Base-by-base conservation (phyloP, 2,888 invertebrate genomes). In the Branchipolynoe longqiensis region DNA sequence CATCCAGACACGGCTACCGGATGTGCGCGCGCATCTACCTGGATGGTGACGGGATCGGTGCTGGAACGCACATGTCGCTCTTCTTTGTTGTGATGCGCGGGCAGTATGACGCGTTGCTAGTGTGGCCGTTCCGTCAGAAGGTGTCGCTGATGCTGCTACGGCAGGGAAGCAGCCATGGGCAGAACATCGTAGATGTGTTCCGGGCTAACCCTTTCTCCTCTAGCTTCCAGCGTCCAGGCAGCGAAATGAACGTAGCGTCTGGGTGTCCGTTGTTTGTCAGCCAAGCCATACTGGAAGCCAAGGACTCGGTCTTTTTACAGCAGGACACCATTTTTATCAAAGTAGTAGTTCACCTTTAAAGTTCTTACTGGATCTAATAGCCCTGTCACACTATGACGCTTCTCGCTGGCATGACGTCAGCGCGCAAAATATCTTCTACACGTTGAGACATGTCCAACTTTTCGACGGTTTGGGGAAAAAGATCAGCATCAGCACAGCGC, bases 81-180 rank as follows among this genome's bases (percentile, higher is more conserved):
- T 92, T 92, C 89, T 92, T 92, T 86, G 92, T 92, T 0, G 86
- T 92, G n/a, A 91, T 92, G 91, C 87, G 90, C 69, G 92, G 92
- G 0, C 91, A 92, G 31, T 92, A 90, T 86, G 92, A 92, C 88
- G 90, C 91, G 12, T 85, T 92, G 38, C 87, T 92, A 14, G 86
- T n/a, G 56, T 85, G 62, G 81, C 83, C 83, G 1, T 84, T 84
- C 54, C 40, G 64, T 8, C n/a, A 28, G 12, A 64, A 73, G 84
- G 84, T 84, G 48, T 28, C 41, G 0, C 36, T 84, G 88, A 90
- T 89, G 83, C 85, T 93, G 36, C 84, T 92, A 58, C 92, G 93
- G 85, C 92, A 93, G 87, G 89, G 90, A 0, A 83, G 83, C 12
- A 89, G 89, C 8, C n/a, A n/a, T n/a, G 58, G 88, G 0, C 88